Conservation (phyloP, 2,888 invertebrate species). For the Drosophila cyrtoloma region DNA sequence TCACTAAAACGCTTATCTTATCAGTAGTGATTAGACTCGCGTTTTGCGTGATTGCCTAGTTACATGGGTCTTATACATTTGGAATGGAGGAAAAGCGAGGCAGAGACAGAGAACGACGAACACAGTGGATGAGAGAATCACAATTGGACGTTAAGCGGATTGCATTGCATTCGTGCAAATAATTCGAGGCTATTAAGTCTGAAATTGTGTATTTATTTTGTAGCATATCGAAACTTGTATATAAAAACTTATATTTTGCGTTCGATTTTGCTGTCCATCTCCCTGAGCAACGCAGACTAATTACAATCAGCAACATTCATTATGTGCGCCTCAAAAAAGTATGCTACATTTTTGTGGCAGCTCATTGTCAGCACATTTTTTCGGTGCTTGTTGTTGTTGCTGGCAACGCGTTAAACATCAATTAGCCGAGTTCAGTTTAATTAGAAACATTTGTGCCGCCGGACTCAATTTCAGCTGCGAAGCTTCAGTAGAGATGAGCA, state of each 20-base stretch:
- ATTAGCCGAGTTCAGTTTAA: slow-evolving; percentile 56
- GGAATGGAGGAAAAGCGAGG: background rate
- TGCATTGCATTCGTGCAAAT: slow-evolving; percentile 40
- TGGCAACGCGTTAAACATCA: slow-evolving; percentile 34
- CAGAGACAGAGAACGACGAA: background rate
- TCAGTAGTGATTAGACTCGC: slow-evolving; percentile 63
- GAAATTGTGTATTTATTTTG: slow-evolving; percentile 7
- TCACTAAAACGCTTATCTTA: slow-evolving; percentile 61
- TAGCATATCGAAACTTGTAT: background rate
- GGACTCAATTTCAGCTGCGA: slow-evolving; percentile 25
- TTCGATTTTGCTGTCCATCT: background rate
- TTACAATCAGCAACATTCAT: slow-evolving; percentile 4
- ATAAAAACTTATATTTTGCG: background rate
- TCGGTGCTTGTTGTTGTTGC: background rate
- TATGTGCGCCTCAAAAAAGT: slow-evolving; percentile 21
- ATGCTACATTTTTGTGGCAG: slow-evolving; percentile 24
- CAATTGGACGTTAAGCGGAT: slow-evolving; percentile 52
- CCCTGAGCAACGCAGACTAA: background rate
- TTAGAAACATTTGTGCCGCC: slow-evolving; percentile 43
- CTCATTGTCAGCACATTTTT: slow-evolving; percentile 33
- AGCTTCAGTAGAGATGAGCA: background rate
- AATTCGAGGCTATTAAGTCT: slow-evolving; percentile 25
- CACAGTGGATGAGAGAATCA: background rate
- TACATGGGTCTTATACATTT: background rate
- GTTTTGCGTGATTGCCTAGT: slow-evolving; percentile 38